Conservation (phyloP, 2,888 invertebrate species). For the Cheilosia scutellata region DNA sequence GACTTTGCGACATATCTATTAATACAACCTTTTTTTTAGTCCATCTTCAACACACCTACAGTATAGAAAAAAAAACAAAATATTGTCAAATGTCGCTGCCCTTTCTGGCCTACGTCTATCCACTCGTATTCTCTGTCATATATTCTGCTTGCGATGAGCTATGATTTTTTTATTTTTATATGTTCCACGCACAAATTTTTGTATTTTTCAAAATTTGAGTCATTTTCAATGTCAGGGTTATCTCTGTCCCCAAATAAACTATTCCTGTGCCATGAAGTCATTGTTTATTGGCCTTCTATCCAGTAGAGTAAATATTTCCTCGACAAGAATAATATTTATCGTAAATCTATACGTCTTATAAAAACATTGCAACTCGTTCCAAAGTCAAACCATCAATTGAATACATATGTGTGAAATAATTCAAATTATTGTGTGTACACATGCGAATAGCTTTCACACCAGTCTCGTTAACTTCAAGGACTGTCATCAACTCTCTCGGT, state of each 20-base stretch:
- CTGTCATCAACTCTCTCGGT: slow-evolving; percentile 30
- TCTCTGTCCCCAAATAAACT: slow-evolving; percentile 4
- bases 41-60: background rate
- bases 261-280: slow-evolving; percentile 36
- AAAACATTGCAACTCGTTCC: background rate
- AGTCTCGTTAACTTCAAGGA: slow-evolving; percentile 53
- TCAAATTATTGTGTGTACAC: background rate
- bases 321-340: slow-evolving; percentile 3
- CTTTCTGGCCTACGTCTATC: slow-evolving; percentile 19
- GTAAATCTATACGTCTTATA: background rate
- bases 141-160: slow-evolving; percentile 10
- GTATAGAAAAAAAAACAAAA: background rate
- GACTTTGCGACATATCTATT: background rate
- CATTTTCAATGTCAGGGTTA: slow-evolving; percentile 55
- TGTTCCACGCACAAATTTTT: background rate
- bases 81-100: slow-evolving; percentile 34
- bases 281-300: slow-evolving; percentile 26
- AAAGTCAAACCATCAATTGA: slow-evolving; percentile 13
- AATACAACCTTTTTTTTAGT: background rate
- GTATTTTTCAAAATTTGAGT: background rate
- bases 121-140: background rate
- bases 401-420: slow-evolving; percentile 13
- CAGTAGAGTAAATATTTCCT: slow-evolving; percentile 13
- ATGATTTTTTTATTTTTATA: slow-evolving; percentile 6
- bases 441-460: slow-evolving; percentile 36